Evolutionary conservation across 2,888 invertebrate species (phyloP).

Genomic region (Adelognathus sp.): DNA sequence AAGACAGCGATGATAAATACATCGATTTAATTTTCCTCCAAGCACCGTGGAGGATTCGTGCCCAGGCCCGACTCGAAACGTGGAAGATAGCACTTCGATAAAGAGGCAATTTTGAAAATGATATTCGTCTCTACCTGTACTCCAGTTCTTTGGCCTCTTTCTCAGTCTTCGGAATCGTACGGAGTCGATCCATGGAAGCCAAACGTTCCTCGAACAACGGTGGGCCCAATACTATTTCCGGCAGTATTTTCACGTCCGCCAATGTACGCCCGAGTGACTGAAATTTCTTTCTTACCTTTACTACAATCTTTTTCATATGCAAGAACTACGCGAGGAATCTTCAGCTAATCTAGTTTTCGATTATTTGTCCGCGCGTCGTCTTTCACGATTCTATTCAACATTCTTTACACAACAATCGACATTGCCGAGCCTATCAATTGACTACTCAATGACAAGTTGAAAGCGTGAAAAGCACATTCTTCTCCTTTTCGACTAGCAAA

Average conservation of each 20-base stretch:
- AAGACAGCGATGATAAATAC: too few species aligned
- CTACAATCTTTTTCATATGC: too few species aligned
- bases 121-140: slow-evolving; percentile 6
- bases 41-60: too few species aligned
- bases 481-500: too few species aligned
- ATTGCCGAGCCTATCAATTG: too few species aligned
- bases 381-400: background rate
- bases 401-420: background rate
- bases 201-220: slow-evolving; percentile 81
- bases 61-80: too few species aligned
- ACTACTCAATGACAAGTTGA: too few species aligned
- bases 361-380: background rate
- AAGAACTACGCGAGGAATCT: background rate
- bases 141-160: slow-evolving; percentile 68
- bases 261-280: slow-evolving; percentile 67
- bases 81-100: too few species aligned
- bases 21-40: too few species aligned
- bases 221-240: slow-evolving; percentile 85
- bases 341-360: background rate
- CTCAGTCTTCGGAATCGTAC: slow-evolving; percentile 63
- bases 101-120: too few species aligned
- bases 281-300: slow-evolving; percentile 24
- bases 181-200: slow-evolving; percentile 72
- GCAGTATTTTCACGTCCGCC: slow-evolving; percentile 85
- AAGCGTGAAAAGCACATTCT: too few species aligned